phyloP scores from a whole-genome alignment of 2,888 invertebrate species.

The Chymomyza fuscimana region DNA sequence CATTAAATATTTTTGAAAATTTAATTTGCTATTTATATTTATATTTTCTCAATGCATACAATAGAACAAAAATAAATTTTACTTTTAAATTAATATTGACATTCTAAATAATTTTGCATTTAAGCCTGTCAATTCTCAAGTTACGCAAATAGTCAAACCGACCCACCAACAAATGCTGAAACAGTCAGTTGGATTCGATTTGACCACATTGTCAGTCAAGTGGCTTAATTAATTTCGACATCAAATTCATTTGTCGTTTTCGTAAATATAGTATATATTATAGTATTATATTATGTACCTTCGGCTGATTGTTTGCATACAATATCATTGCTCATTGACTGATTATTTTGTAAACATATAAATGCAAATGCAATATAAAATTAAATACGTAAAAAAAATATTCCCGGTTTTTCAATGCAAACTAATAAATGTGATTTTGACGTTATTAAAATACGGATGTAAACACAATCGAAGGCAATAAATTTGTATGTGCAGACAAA shows the following conservation, averaged over 20 bases:
- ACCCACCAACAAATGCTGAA: background rate
- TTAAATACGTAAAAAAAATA: slow-evolving; percentile 6
- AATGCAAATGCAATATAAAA: slow-evolving; percentile 55
- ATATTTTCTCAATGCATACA: too few species aligned
- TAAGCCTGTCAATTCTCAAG: background rate
- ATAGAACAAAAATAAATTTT: background rate
- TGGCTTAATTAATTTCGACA: slow-evolving; percentile 50
- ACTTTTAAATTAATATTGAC: background rate
- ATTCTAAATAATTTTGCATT: background rate
- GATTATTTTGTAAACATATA: slow-evolving; percentile 47
- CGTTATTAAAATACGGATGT: slow-evolving; percentile 28
- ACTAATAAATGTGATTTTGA: slow-evolving; percentile 51
- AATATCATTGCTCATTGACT: slow-evolving; percentile 26
- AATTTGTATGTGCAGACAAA: slow-evolving; percentile 5
- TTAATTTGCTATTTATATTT: too few species aligned
- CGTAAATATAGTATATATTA: slow-evolving; percentile 33
- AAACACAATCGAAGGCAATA: background rate
- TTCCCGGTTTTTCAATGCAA: slow-evolving; percentile 17
- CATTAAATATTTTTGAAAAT: too few species aligned
- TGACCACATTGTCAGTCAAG: slow-evolving; percentile 43
- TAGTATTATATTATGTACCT: slow-evolving; percentile 47
- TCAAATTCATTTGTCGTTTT: slow-evolving; percentile 44
- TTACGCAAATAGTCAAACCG: background rate
- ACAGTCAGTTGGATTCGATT: background rate
- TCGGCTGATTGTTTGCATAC: background rate